Percentiles rank a stretch among this genome's conserved stretches.
These are phyloP conservation scores for Metridium senile DNA, from an alignment of 92 coral and sea anemone species.

Conservation along the genomic window DNA sequence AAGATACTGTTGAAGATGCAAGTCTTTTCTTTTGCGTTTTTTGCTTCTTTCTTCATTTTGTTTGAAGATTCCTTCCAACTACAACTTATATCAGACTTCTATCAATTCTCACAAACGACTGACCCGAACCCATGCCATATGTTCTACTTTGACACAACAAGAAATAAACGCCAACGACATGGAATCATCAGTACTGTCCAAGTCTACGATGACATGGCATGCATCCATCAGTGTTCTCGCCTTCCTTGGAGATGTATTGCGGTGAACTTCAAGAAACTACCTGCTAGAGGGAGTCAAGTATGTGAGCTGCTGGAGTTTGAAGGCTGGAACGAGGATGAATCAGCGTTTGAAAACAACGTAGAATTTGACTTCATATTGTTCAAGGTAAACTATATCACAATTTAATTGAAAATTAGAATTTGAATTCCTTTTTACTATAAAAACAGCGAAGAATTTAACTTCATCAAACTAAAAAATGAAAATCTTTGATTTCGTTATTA, in stretches of 20 bases:
- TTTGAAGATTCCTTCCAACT: not conserved
- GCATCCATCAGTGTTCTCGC: not conserved
- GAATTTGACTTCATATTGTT: not conserved
- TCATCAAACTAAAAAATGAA: too few species aligned
- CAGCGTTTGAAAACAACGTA: not conserved
- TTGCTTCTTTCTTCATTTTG: not conserved
- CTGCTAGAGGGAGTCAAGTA: not conserved
- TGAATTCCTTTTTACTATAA: too few species aligned
- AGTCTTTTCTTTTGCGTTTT: not conserved
- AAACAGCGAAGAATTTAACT: too few species aligned
- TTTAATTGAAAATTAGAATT: too few species aligned
- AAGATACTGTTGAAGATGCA: not conserved
- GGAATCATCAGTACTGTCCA: not conserved
- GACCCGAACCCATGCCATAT: not conserved
- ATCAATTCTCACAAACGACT: not conserved
- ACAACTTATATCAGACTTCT: not conserved
- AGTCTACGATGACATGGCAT: not conserved
- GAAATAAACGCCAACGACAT: not conserved
- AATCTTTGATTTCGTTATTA: too few species aligned
- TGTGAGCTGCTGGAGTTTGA: not conserved
- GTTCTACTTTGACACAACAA: not conserved
- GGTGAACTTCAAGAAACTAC: not conserved
- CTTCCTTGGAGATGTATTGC: not conserved
- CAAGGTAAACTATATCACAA: not conserved
- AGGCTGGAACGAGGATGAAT: not conserved